Evolutionary conservation across 2,888 invertebrate species (phyloP).

Genomic region (Neuroscelio doddi): DNA sequence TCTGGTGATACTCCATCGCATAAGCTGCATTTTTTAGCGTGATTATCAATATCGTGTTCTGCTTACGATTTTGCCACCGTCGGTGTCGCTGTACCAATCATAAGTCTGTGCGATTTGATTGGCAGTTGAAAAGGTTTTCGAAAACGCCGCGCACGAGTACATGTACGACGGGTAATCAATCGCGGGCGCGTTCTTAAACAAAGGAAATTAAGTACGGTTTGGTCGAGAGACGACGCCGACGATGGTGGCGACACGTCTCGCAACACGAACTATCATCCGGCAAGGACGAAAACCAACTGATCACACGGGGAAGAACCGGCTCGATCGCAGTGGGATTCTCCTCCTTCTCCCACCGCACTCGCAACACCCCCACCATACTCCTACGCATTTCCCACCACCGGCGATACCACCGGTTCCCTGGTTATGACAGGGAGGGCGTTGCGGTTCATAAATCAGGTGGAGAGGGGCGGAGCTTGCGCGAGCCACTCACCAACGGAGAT

Average conservation of each 20-base stretch:
- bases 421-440: slow-evolving; percentile 71
- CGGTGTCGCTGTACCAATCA: no score
- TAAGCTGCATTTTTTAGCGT: slow-evolving; percentile 59
- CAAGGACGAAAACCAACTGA: slow-evolving; percentile 67
- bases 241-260: slow-evolving; percentile 2
- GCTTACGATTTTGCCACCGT: neutral
- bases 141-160: no score
- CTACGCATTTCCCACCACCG: slow-evolving; percentile 47
- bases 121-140: no score
- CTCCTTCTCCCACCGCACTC: slow-evolving; percentile 9
- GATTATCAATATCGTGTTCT: no score
- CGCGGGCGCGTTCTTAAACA: slow-evolving; percentile 8
- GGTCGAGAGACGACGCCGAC: slow-evolving; percentile 14
- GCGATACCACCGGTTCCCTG: slow-evolving; percentile 40
- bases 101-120: neutral
- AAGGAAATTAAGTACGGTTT: slow-evolving; percentile 14
- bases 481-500: slow-evolving; percentile 69
- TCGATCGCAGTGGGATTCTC: slow-evolving; percentile 25
- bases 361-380: slow-evolving; percentile 26
- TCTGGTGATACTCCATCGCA: slow-evolving; percentile 69
- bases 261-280: slow-evolving; percentile 52
- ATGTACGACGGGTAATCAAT: slow-evolving; percentile 10
- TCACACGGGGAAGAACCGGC: slow-evolving; percentile 60
- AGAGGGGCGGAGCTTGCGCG: slow-evolving; percentile 65
- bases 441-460: slow-evolving; percentile 71